A percentile compares a stretch with the other conserved stretches of the same genome.
Conservation (phyloP, 2,888 invertebrate genomes). For the Neocrepidodera transversa region DNA sequence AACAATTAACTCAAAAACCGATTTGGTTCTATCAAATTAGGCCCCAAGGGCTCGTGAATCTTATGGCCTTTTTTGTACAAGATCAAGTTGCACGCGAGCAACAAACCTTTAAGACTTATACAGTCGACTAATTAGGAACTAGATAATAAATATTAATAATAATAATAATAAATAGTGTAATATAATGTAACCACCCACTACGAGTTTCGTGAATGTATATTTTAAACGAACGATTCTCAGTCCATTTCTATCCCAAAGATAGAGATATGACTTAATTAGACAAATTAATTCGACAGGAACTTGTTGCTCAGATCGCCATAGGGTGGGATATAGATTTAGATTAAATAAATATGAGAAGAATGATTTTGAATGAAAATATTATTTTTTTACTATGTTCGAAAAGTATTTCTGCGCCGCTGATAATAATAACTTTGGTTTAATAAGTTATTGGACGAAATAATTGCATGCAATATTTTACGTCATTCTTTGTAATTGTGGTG, state of each 20-base stretch:
- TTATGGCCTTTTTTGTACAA: slow-evolving; percentile 8
- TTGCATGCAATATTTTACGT: slow-evolving; percentile 55
- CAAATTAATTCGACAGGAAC: slow-evolving; percentile 4
- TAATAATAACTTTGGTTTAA: slow-evolving; percentile 38
- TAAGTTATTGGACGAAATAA: slow-evolving; percentile 54
- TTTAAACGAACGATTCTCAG: slow-evolving; percentile 20
- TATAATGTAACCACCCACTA: slow-evolving; percentile 45
- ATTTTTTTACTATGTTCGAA: no score
- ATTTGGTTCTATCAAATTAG: slow-evolving; percentile 7
- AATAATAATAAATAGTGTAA: slow-evolving; percentile 38
- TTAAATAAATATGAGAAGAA: no score
- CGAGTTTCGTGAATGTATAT: slow-evolving; percentile 36
- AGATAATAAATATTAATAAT: slow-evolving; percentile 29
- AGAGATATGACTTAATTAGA: slow-evolving; percentile 16
- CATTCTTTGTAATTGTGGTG: slow-evolving; percentile 53
- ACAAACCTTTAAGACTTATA: slow-evolving; percentile 6
- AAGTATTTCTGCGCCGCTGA: not conserved
- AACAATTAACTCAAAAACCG: not conserved
- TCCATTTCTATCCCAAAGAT: not conserved
- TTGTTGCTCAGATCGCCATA: no score
- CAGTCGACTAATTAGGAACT: slow-evolving; percentile 31
- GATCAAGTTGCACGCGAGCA: slow-evolving; percentile 17
- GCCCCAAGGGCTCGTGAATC: not conserved
- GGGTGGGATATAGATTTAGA: no score
- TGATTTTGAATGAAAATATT: no score